These are phyloP conservation scores for Chiloscyllium punctatum DNA, from an alignment of 2,797 vertebrate species.

Conservation along the genomic window DNA sequence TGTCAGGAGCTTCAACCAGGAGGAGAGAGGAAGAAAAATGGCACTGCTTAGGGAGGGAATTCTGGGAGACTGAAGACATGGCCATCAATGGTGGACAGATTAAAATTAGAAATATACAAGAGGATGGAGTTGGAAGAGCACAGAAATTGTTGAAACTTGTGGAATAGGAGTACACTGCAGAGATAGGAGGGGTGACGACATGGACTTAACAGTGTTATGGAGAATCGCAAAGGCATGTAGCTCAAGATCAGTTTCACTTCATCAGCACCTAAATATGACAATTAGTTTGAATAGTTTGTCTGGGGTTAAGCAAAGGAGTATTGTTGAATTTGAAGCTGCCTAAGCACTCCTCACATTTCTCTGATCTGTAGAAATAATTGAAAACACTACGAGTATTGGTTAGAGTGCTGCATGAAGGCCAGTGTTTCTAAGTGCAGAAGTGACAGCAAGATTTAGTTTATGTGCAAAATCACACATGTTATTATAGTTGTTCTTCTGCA, in stretches of 20 bases:
- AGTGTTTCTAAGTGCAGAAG: not conserved
- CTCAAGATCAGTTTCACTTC: not conserved
- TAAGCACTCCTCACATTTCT: not conserved
- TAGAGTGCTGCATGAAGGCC: not conserved
- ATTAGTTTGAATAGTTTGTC: not conserved
- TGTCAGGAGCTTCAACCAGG: not conserved
- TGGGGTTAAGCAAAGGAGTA: not conserved
- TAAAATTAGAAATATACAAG: not conserved
- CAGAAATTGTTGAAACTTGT: not conserved
- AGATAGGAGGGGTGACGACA: not conserved
- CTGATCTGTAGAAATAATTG: constrained; percentile 19
- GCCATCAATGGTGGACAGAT: not conserved
- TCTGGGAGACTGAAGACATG: not conserved
- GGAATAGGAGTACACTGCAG: not conserved
- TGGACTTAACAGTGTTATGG: not conserved
- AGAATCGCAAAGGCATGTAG: no score
- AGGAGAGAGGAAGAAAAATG: not conserved
- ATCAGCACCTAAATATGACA: not conserved
- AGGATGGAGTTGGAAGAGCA: not conserved
- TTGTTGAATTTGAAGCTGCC: not conserved
- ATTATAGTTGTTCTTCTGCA: constrained; percentile 16
- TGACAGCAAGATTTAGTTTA: constrained; percentile 9
- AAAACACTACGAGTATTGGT: not conserved
- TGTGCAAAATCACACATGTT: constrained; percentile 10
- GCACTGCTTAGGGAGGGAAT: not conserved